Evolutionary conservation across 2,797 vertebrate genomes (phyloP).

Genomic region (Chiloscyllium punctatum): DNA sequence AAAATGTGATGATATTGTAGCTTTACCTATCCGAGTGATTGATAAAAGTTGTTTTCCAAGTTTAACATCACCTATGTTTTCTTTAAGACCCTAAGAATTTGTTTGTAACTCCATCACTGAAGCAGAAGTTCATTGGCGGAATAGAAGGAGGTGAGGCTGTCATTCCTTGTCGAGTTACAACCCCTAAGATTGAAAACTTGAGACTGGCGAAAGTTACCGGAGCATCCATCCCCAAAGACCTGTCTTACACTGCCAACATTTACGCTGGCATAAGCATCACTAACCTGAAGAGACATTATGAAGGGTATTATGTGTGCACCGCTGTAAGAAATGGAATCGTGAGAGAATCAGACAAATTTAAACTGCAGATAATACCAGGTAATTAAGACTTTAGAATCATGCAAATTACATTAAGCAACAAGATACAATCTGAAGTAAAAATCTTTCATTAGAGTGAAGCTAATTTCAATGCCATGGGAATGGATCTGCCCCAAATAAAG

Average conservation of each 20-base stretch:
- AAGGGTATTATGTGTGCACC: slow-evolving; percentile 75
- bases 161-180: slow-evolving; percentile 78
- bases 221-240: slow-evolving; percentile 57
- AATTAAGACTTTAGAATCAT: slow-evolving; percentile 41
- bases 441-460: neutral
- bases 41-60: neutral
- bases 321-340: slow-evolving; percentile 55
- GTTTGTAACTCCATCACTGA: neutral
- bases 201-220: slow-evolving; percentile 65
- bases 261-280: slow-evolving; percentile 73
- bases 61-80: neutral
- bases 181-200: slow-evolving; percentile 70
- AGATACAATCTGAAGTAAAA: neutral
- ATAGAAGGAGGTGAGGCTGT: slow-evolving; percentile 64
- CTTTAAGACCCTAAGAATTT: neutral
- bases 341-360: slow-evolving; percentile 58
- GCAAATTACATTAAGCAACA: neutral
- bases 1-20: neutral
- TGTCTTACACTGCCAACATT: slow-evolving; percentile 63
- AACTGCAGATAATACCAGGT: slow-evolving; percentile 79
- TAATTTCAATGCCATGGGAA: neutral
- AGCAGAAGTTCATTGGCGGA: slow-evolving; percentile 52
- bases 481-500: neutral
- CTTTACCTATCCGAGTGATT: neutral
- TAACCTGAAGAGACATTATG: slow-evolving; percentile 63